phyloP scores from a whole-genome alignment of 2,797 vertebrate genomes.

The Sardinella longiceps region DNA sequence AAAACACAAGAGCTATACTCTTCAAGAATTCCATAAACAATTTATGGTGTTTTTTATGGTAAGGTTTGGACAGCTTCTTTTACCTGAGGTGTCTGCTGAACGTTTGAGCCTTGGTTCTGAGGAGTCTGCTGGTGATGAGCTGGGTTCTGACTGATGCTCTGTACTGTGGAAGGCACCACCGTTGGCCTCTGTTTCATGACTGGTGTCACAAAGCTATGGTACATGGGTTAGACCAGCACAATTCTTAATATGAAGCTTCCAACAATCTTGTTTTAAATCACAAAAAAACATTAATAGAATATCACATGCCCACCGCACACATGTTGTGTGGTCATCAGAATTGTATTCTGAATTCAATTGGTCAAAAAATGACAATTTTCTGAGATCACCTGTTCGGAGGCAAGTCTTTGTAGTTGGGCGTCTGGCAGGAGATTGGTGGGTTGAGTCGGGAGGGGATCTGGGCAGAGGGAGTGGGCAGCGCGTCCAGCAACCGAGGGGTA shows the following conservation, averaged over 20 bases:
- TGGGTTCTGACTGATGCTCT: slow-evolving; percentile 60
- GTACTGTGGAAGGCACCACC: slow-evolving; percentile 71
- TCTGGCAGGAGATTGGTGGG: slow-evolving; percentile 72
- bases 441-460: slow-evolving; percentile 65
- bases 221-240: slow-evolving; percentile 36
- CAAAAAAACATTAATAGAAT: too few species aligned
- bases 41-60: too few species aligned
- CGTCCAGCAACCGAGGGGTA: slow-evolving; percentile 62
- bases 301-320: too few species aligned
- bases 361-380: too few species aligned
- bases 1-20: too few species aligned
- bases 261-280: not conserved
- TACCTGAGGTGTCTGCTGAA: slow-evolving; percentile 69
- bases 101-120: slow-evolving; percentile 53
- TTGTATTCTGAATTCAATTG: too few species aligned
- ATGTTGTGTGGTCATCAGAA: too few species aligned
- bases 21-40: too few species aligned
- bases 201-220: slow-evolving; percentile 78
- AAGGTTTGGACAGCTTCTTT: not conserved
- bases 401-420: slow-evolving; percentile 74
- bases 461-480: slow-evolving; percentile 66
- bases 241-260: not conserved
- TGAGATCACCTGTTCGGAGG: slow-evolving; percentile 66
- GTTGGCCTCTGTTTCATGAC: slow-evolving; percentile 77
- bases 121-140: slow-evolving; percentile 67